Conservation (phyloP, 2,888 invertebrate species). For the Metalampra italica region DNA sequence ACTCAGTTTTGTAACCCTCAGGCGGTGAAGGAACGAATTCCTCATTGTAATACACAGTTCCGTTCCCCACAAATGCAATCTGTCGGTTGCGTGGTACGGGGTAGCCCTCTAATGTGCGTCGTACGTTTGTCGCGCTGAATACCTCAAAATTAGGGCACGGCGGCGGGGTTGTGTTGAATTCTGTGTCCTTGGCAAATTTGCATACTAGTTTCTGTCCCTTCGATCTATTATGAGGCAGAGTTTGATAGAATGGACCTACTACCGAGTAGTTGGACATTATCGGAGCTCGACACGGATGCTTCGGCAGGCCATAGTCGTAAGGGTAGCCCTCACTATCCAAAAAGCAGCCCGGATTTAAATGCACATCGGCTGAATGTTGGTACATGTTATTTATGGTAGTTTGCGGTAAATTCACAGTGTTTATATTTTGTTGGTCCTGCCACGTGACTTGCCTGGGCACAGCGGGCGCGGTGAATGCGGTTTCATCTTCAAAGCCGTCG, state of each 20-base stretch:
- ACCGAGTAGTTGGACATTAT: constrained; percentile 67
- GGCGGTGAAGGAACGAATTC: constrained; percentile 84
- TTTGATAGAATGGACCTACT: constrained; percentile 82
- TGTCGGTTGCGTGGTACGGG: constrained; percentile 79
- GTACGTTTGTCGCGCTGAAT: constrained; percentile 76
- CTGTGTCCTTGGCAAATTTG: constrained; percentile 71
- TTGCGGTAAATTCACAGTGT: constrained; percentile 71
- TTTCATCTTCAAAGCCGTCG: constrained; percentile 67
- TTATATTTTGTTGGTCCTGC: constrained; percentile 68
- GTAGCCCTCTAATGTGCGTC: constrained; percentile 90
- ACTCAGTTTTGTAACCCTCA: constrained; percentile 82
- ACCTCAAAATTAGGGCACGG: constrained; percentile 64
- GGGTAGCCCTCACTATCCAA: constrained; percentile 89
- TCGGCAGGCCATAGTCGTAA: constrained; percentile 86
- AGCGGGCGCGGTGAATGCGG: constrained; percentile 58
- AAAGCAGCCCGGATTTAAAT: constrained; percentile 86
- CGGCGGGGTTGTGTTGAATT: constrained; percentile 60
- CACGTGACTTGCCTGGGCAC: constrained; percentile 76
- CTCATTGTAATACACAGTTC: constrained; percentile 71
- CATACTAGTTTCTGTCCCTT: constrained; percentile 75
- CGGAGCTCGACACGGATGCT: constrained; percentile 73
- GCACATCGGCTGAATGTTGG: constrained; percentile 85
- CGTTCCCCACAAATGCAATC: constrained; percentile 69
- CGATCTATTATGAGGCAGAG: constrained; percentile 85
- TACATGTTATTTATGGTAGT: constrained; percentile 73